Percentiles rank a stretch among this genome's conserved stretches.
These are phyloP conservation scores for Epinephelus lanceolatus DNA, from an alignment of 2,113 vertebrate genomes.

Conservation along the genomic window DNA sequence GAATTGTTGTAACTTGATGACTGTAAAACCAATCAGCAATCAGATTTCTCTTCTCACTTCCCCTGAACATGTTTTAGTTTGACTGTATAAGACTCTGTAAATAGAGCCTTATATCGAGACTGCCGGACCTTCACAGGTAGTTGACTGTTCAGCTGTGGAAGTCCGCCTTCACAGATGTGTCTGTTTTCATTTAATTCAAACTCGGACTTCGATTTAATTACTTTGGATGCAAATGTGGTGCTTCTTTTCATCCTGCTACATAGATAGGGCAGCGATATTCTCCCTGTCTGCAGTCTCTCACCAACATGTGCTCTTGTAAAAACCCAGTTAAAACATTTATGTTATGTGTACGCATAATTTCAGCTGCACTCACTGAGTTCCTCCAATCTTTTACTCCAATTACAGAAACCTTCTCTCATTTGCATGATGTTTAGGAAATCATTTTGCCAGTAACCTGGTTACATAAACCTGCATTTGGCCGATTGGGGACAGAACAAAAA, in stretches of 20 bases:
- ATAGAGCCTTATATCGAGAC: background rate
- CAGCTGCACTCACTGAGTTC: background rate
- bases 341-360: too few relatives aligned
- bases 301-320: background rate
- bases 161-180: background rate
- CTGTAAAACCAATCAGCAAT: constrained; percentile 4
- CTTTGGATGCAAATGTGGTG: background rate
- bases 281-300: background rate
- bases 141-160: background rate
- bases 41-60: background rate
- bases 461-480: background rate
- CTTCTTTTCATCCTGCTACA: background rate
- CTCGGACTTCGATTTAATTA: background rate
- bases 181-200: background rate
- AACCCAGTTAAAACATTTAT: background rate
- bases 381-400: background rate
- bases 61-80: background rate
- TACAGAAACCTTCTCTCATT: background rate
- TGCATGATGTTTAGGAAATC: too few relatives aligned
- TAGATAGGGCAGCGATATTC: background rate
- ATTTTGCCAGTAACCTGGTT: background rate
- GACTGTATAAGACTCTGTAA: background rate
- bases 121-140: background rate
- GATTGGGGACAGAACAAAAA: background rate
- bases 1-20: background rate